phyloP scores from a whole-genome alignment of 1,140 invertebrate genomes.

The Brachionus manjavacas region DNA sequence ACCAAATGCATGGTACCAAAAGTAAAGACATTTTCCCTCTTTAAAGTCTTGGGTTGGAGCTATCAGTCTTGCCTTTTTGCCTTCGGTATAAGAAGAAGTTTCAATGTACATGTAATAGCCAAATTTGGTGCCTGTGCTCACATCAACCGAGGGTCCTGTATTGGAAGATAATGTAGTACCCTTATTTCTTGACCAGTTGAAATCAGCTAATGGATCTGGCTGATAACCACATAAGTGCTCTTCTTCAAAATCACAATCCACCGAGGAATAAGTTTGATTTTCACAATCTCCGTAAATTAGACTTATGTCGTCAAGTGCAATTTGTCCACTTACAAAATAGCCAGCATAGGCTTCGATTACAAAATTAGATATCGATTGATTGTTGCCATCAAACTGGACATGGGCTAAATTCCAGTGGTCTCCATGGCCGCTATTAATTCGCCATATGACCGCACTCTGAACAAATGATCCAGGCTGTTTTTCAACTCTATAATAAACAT shows the following conservation, averaged over 20 bases:
- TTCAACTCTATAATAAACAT: not conserved
- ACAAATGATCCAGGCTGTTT: not conserved
- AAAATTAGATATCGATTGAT: slow-evolving; percentile 17
- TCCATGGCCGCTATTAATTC: slow-evolving; percentile 14
- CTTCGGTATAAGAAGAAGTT: not conserved
- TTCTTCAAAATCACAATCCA: slow-evolving; percentile 28
- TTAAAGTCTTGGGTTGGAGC: not conserved
- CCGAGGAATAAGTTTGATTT: not conserved
- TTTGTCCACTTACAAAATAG: not conserved
- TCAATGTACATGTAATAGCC: slow-evolving; percentile 47
- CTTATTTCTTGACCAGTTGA: slow-evolving; percentile 38
- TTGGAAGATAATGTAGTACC: slow-evolving; percentile 45
- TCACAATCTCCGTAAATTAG: not conserved
- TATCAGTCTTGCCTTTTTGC: not conserved
- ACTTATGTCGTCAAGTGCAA: not conserved
- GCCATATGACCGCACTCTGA: not conserved
- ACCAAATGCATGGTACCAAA: slow-evolving; percentile 51
- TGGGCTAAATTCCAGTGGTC: slow-evolving; percentile 19
- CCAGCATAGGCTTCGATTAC: not conserved
- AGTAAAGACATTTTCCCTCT: slow-evolving; percentile 44
- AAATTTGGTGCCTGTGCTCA: slow-evolving; percentile 42
- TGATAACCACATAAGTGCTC: slow-evolving; percentile 26
- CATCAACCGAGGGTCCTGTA: slow-evolving; percentile 49
- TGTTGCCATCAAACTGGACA: not conserved
- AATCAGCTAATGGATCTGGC: not conserved